Base-by-base conservation (phyloP, 2,797 vertebrate genomes). In the Centropyge bicolor region DNA sequence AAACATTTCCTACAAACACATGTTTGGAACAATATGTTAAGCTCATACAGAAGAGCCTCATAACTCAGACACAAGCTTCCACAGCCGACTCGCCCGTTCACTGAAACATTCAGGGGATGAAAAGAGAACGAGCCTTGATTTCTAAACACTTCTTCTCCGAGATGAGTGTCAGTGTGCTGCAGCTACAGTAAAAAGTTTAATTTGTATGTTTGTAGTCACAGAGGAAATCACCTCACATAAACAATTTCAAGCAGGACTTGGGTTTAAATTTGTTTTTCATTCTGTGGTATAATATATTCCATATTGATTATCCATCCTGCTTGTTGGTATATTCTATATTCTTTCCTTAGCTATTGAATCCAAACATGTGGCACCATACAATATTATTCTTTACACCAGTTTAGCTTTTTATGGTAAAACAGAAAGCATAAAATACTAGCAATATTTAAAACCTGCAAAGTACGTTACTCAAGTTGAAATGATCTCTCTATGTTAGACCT, bases 251-350 rank as follows among this genome's bases (percentile, higher is more conserved):
- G 51, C 76, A 78, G 56, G 56, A 55, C 69, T 65, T 54, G 4
- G 43, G 8, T 76, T 71, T 9, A 64, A 51, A 73, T 68, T 73
- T 22, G 57, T 78, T 81, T 83, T 78, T 69, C 69, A 55, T 65
- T 59, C 55, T 16, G 51, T 63, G 14, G 6, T 57, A 40, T 63
- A 66, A 74, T 68, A 57, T 46, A 68, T 81, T 64, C 57, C 41
- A 38, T 56, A 75, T 61, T 72, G 78, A 81, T 81, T 65, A 69
- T 49, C 19, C 59, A 51, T n/a, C 51, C 55, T 41, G 54, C 69
- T 31, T 5, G 27, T n/a, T 46, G 64, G 62, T 36, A 75, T 71
- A 66, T 78, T 64, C 59, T 56, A 68, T 20, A 38, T 38, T 5
- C 20, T 51, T 65, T 40, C 10, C 20, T 19, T 11, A 60, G 43